These are phyloP conservation scores for Pungitius pungitius DNA, from an alignment of 2,113 vertebrate genomes.

Conservation along the genomic window DNA sequence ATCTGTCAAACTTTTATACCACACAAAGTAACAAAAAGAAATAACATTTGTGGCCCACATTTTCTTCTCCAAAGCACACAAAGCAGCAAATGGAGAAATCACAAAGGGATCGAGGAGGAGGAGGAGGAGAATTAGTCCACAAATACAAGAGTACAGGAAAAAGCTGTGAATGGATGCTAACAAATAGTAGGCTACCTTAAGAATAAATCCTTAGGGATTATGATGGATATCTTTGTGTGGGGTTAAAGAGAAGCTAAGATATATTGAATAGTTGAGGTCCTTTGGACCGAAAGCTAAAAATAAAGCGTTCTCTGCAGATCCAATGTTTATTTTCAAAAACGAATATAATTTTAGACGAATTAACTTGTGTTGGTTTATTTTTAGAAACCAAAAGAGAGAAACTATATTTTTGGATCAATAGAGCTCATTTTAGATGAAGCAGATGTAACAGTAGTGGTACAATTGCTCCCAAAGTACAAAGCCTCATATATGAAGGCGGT, in stretches of 20 bases:
- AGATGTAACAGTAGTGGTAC: neutral
- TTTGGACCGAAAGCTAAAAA: neutral
- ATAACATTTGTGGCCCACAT: conserved; percentile 17
- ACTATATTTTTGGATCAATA: conserved; percentile 1
- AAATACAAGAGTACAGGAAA: conserved; percentile 4
- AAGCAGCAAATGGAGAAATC: conserved; percentile 49
- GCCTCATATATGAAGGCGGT: neutral
- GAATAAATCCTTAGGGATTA: conserved; percentile 4
- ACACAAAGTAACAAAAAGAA: conserved; percentile 25
- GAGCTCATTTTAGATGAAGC: neutral
- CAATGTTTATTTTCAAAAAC: neutral
- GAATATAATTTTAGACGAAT: neutral
- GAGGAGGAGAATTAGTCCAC: conserved; percentile 3
- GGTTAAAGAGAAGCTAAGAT: conserved; percentile 14
- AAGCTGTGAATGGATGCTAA: neutral
- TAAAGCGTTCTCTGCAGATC: neutral
- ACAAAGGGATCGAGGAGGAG: conserved; percentile 9
- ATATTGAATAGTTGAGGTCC: neutral
- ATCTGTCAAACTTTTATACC: conserved; percentile 24
- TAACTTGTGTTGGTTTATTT: conserved; percentile 1
- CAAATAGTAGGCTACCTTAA: conserved; percentile 24
- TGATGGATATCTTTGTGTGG: neutral
- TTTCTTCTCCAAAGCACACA: conserved; percentile 35
- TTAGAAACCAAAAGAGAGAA: neutral
- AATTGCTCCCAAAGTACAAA: neutral